Evolutionary conservation across 1,140 invertebrate genomes (phyloP).

Genomic region (Berghia stephanieae): DNA sequence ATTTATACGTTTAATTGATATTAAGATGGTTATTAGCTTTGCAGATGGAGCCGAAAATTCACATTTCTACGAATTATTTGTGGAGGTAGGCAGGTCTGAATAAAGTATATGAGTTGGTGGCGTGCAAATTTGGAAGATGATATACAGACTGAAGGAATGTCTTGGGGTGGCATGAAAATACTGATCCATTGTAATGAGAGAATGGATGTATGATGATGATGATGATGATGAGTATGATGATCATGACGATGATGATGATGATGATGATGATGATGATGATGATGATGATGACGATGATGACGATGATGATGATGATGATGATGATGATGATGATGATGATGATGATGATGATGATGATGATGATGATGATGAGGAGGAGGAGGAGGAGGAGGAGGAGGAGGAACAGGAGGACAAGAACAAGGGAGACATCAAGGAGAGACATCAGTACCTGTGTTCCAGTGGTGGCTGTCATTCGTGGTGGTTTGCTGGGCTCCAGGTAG

Average conservation of each 20-base stretch:
- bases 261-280: conserved; percentile 2
- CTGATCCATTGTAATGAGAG: too few relatives aligned
- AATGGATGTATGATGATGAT: too few relatives aligned
- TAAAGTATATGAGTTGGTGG: too few relatives aligned
- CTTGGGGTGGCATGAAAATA: too few relatives aligned
- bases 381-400: too few relatives aligned
- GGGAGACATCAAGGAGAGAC: background rate
- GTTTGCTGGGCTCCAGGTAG: conserved; percentile 31
- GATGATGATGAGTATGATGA: background rate
- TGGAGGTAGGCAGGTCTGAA: too few relatives aligned
- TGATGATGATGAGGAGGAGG: too few relatives aligned
- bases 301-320: conserved; percentile 3
- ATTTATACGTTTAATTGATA: background rate
- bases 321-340: conserved; percentile 13
- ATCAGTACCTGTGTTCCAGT: conserved; percentile 48
- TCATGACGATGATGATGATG: background rate
- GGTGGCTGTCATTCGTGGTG: conserved; percentile 28
- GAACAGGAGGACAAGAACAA: too few relatives aligned
- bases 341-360: conserved; percentile 16
- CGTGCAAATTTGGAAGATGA: too few relatives aligned
- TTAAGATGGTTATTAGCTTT: background rate
- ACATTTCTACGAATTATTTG: too few relatives aligned
- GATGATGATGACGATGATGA: background rate
- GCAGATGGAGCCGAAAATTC: too few relatives aligned
- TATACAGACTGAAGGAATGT: too few relatives aligned